phyloP scores from a whole-genome alignment of 2,113 vertebrate species.

The Psittacus erithacus region DNA sequence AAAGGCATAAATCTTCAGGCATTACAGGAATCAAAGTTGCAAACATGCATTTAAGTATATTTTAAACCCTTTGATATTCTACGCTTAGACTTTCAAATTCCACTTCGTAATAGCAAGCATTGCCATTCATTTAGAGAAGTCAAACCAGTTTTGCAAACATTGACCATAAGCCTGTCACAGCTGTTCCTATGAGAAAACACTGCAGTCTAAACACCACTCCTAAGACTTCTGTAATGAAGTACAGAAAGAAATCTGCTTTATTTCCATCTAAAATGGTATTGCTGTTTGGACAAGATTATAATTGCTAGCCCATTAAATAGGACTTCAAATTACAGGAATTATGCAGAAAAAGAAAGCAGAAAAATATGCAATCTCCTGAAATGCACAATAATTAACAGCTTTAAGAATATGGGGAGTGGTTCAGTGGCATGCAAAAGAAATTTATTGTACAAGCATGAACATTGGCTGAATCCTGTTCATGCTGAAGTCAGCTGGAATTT shows the following conservation, averaged over 20 bases:
- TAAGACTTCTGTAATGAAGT: not conserved
- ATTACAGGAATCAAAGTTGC: not conserved
- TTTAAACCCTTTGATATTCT: not conserved
- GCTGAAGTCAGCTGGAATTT: not conserved
- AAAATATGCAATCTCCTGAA: not conserved
- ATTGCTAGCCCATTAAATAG: not conserved
- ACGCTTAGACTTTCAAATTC: not conserved
- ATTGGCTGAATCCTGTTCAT: not conserved
- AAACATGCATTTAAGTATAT: not conserved
- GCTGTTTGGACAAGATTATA: not conserved
- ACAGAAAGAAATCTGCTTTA: not conserved
- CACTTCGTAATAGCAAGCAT: not conserved
- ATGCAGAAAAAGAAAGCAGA: not conserved
- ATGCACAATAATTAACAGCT: not conserved
- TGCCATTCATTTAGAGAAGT: not conserved
- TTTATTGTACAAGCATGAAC: not conserved
- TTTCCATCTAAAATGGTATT: not conserved
- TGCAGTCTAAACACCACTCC: not conserved
- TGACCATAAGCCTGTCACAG: not conserved
- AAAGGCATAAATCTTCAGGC: not conserved
- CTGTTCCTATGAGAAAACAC: not conserved
- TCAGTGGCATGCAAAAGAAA: not conserved
- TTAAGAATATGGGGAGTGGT: not conserved
- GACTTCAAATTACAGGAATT: not conserved
- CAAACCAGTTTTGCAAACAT: slow-evolving; percentile 14